phyloP scores from a whole-genome alignment of 2,113 vertebrate genomes.

The Alligator mississippiensis region DNA sequence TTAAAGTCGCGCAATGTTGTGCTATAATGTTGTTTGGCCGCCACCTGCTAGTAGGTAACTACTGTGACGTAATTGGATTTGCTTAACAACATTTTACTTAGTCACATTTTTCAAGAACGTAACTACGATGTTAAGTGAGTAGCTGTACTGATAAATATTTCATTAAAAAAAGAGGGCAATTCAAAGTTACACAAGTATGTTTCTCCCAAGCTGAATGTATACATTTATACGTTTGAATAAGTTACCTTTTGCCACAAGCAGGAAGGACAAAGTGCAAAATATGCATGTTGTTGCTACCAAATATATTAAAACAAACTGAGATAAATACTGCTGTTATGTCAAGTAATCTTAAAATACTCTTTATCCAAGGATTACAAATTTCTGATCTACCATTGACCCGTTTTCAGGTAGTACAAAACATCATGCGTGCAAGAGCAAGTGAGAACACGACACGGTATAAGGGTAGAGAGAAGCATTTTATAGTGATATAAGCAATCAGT shows the following conservation, averaged over 20 bases:
- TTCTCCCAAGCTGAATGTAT: not conserved
- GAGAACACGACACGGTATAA: slow-evolving; percentile 15
- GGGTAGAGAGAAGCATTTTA: slow-evolving; percentile 38
- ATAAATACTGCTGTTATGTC: slow-evolving; percentile 9
- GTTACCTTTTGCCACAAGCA: not conserved
- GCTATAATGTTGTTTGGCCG: no score
- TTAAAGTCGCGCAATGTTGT: no score
- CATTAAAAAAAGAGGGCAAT: not conserved
- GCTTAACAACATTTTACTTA: no score
- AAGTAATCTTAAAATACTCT: slow-evolving; percentile 67
- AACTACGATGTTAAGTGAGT: no score
- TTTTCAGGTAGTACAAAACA: slow-evolving; percentile 65
- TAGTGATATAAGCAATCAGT: not conserved
- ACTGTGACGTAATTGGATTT: no score
- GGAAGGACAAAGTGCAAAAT: not conserved
- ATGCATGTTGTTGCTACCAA: not conserved
- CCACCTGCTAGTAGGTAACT: no score
- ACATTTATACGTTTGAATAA: not conserved
- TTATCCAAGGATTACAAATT: slow-evolving; percentile 75
- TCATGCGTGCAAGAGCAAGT: slow-evolving; percentile 29
- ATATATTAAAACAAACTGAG: slow-evolving; percentile 21
- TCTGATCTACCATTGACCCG: slow-evolving; percentile 71
- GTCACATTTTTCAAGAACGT: no score
- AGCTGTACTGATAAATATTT: not conserved
- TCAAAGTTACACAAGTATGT: not conserved